phyloP scores from a whole-genome alignment of 1,140 invertebrate species.

The Dreissena rostriformis region DNA sequence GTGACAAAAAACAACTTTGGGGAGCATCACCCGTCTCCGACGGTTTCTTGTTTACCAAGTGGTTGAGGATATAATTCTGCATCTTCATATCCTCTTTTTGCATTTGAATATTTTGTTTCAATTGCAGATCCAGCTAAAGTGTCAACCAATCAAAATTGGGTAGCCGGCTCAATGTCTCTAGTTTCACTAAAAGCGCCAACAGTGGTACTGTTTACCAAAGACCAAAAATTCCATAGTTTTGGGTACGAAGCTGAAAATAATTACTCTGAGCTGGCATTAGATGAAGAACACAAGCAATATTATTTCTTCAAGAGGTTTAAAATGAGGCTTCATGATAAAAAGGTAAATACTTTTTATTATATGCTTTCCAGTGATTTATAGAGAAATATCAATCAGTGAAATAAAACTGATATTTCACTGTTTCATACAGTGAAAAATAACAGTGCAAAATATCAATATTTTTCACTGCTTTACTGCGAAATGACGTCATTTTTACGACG shows the following conservation, averaged over 20 bases:
- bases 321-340: constrained; percentile 35
- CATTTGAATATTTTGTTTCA: background rate
- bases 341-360: constrained; percentile 25
- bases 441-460: too few relatives aligned
- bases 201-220: constrained; percentile 29
- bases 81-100: too few relatives aligned
- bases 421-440: too few relatives aligned
- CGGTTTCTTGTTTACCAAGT: too few relatives aligned
- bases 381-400: too few relatives aligned
- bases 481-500: too few relatives aligned
- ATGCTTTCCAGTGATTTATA: background rate
- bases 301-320: constrained; percentile 53
- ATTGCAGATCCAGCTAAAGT: constrained; percentile 41
- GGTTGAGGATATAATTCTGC: too few relatives aligned
- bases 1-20: too few relatives aligned
- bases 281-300: constrained; percentile 46
- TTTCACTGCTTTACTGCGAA: too few relatives aligned
- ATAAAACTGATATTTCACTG: too few relatives aligned
- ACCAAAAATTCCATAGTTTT: constrained; percentile 55
- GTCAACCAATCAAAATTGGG: constrained; percentile 52
- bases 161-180: constrained; percentile 19
- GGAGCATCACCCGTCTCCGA: too few relatives aligned
- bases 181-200: constrained; percentile 48
- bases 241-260: constrained; percentile 54
- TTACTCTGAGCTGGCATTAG: constrained; percentile 48